Evolutionary conservation across 2,113 vertebrate genomes (phyloP).

Genomic region (Acrocephalus kingi): DNA sequence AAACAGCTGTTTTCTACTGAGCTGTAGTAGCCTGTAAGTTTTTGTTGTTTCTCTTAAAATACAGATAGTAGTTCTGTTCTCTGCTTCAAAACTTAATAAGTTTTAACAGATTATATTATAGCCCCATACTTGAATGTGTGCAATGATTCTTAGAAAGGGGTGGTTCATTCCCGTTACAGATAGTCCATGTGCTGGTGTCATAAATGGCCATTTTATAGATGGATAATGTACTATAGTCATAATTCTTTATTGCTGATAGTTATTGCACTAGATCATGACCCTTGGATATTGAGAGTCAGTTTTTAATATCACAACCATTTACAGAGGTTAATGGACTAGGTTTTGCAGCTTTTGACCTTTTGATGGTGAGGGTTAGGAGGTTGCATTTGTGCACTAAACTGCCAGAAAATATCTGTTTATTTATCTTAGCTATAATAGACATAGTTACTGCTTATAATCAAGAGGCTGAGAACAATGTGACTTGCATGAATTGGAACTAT

Average conservation of each 20-base stretch:
- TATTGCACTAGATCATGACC: constrained; percentile 82
- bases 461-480: constrained; percentile 1
- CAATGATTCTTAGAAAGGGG: constrained; percentile 63
- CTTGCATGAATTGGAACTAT: background rate
- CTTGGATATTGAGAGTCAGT: constrained; percentile 81
- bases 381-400: constrained; percentile 72
- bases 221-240: constrained; percentile 80
- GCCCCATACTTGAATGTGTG: constrained; percentile 54
- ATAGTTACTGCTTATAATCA: constrained; percentile 34
- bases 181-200: constrained; percentile 63
- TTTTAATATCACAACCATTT: constrained; percentile 85
- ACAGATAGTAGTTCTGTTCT: background rate
- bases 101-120: constrained; percentile 62
- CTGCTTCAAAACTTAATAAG: constrained; percentile 42
- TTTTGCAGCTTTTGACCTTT: constrained; percentile 81
- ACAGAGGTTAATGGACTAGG: constrained; percentile 83
- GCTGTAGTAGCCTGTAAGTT: background rate
- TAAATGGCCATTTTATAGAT: constrained; percentile 81
- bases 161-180: constrained; percentile 62
- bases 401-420: constrained; percentile 75
- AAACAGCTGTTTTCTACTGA: background rate
- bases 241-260: constrained; percentile 82
- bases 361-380: constrained; percentile 71
- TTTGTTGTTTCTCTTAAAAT: constrained; percentile 30
- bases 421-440: constrained; percentile 56